Conservation (phyloP, 1,140 invertebrate genomes). For the Pogonus chalceus region DNA sequence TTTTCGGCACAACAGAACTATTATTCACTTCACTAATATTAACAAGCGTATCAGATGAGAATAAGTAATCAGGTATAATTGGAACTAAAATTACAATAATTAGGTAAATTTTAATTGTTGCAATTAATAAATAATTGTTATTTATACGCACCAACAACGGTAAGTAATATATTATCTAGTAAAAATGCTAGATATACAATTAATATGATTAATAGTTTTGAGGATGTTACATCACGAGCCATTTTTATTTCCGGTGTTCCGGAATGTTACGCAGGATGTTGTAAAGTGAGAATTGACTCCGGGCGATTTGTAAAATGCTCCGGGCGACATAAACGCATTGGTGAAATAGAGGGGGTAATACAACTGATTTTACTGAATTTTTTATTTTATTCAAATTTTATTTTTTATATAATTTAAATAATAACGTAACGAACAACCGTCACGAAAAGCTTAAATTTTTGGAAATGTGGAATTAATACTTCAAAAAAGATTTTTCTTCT, state of each 20-base stretch:
- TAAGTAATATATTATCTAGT: conserved; percentile 65
- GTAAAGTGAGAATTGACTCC: background rate
- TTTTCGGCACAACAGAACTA: conserved; percentile 14
- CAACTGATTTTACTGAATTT: too few relatives aligned
- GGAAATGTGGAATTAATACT: too few relatives aligned
- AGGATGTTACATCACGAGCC: conserved; percentile 15
- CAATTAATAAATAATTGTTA: conserved; percentile 1
- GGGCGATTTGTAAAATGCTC: background rate
- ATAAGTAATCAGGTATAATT: conserved; percentile 74
- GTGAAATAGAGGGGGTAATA: background rate
- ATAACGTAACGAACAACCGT: too few relatives aligned
- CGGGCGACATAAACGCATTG: background rate
- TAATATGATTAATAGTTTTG: conserved; percentile 38
- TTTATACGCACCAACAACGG: conserved; percentile 60
- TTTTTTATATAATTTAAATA: too few relatives aligned
- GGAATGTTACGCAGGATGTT: conserved; percentile 6
- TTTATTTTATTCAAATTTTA: too few relatives aligned
- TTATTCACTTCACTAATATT: conserved; percentile 11
- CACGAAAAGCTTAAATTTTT: too few relatives aligned
- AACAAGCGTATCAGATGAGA: conserved; percentile 37
- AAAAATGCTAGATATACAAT: conserved; percentile 58
- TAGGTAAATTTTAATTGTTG: background rate
- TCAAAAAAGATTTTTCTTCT: too few relatives aligned
- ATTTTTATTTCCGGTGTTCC: too few relatives aligned
- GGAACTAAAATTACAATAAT: conserved; percentile 49